phyloP scores from a whole-genome alignment of 2,113 vertebrate species.

The Aramus guarauna region DNA sequence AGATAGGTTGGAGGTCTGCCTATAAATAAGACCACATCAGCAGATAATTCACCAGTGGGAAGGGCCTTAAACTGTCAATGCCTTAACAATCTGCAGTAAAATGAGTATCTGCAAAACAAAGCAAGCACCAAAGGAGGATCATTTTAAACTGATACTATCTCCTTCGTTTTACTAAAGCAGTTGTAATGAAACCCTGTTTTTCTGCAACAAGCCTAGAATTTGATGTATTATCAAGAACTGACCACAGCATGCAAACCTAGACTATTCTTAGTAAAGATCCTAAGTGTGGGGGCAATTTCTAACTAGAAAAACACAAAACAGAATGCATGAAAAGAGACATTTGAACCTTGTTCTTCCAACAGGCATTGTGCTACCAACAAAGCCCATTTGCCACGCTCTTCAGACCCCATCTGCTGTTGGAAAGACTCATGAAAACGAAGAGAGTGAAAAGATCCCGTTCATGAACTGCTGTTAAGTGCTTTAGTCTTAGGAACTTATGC shows the following conservation, averaged over 20 bases:
- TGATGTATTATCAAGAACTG: not conserved
- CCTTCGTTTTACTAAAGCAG: not conserved
- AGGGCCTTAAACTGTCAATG: not conserved
- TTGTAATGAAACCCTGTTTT: not conserved
- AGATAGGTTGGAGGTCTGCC: not conserved
- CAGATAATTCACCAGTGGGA: not conserved
- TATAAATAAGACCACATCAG: not conserved
- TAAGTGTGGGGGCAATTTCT: not conserved
- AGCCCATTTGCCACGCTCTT: not conserved
- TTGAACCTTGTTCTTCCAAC: not conserved
- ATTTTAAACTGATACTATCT: not conserved
- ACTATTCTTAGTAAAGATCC: not conserved
- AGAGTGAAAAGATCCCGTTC: not conserved
- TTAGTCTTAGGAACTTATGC: fast-evolving
- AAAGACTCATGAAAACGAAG: not conserved
- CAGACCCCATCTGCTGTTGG: not conserved
- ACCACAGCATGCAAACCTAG: not conserved
- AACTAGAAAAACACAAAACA: not conserved
- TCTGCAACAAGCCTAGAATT: not conserved
- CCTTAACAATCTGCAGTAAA: not conserved
- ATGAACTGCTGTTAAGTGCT: not conserved
- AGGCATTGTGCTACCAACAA: not conserved
- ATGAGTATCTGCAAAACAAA: not conserved
- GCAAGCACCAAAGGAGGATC: not conserved
- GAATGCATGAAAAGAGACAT: not conserved